These are phyloP conservation scores for Holothuria glaberrima DNA, from an alignment of 35 echinoderm and acorn worm genomes.

Conservation along the genomic window DNA sequence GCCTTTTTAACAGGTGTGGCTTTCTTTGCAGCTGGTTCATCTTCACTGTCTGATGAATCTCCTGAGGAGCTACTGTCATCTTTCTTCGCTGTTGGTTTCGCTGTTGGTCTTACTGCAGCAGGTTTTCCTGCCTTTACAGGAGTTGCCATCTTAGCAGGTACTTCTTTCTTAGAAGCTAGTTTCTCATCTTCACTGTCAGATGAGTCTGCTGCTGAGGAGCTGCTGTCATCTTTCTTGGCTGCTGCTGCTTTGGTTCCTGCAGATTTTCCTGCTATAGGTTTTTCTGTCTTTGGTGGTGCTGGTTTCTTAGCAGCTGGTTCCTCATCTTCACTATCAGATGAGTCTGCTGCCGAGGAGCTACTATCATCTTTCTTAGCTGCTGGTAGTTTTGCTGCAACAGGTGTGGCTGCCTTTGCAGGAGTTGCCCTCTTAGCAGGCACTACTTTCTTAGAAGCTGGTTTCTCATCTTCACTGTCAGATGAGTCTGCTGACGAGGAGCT, in stretches of 20 bases:
- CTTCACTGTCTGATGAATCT: conserved; percentile 31
- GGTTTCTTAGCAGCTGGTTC: conserved; percentile 5
- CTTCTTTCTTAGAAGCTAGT: not conserved
- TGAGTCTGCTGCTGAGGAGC: not conserved
- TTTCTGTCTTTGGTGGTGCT: not conserved
- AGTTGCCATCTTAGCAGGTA: not conserved
- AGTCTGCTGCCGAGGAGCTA: not conserved
- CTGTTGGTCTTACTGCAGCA: not conserved
- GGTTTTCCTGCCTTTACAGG: not conserved
- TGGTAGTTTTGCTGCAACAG: not conserved
- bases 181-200: conserved; percentile 29
- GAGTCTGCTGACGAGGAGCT: not conserved
- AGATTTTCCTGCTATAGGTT: not conserved
- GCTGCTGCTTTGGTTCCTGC: not conserved
- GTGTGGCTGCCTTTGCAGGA: not conserved
- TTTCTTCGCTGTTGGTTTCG: conserved; percentile 15
- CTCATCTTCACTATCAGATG: conserved; percentile 43
- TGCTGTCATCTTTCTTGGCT: conserved; percentile 20
- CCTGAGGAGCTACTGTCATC: not conserved
- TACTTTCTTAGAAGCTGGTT: not conserved
- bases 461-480: not conserved
- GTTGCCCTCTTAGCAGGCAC: not conserved
- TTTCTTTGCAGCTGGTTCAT: not conserved
- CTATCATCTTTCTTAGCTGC: not conserved
- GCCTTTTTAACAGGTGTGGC: not conserved